Evolutionary conservation across 2,113 vertebrate species (phyloP), one percentile per base, ranked within the genome.

Genomic region (Spea bombifrons): DNA sequence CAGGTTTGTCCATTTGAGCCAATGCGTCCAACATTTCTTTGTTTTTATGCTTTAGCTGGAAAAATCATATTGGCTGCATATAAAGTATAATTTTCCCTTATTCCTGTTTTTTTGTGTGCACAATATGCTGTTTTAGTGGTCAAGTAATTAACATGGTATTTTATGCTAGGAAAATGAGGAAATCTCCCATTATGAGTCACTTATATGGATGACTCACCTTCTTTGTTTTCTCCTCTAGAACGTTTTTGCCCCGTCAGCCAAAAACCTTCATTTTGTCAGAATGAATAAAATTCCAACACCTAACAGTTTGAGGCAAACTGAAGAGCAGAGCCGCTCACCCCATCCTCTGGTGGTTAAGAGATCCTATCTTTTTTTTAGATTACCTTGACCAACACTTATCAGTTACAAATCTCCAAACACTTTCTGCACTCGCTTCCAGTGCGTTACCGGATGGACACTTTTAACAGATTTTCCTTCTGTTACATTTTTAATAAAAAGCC

Each of bases 401-500:
- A 73, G 48, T 6, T 30, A 17, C 50, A 79, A 30, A 79, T 73
- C 63, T 79, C 44, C 43, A 44, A 79, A 50, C 43, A 67, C 48
- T 66, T 73, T 67, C 66, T 79, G 61, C 59, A 66, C 15, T 66
- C 8, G 16, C 45, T 79, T 79, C 63, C 64, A 67, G 61, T 61
- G 68, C 75, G 16, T 73, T 79, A 16, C 70, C 71, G 77, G 77
- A 73, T 73, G 77, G 77, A 79, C 71, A 79, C 70, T 79, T 73
- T 59, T 79, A 72, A 73, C 76, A 73, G 69, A 73, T 79, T 79
- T 79, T 79, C 77, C 70, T 79, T 67, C 77, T 79, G 61, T 73
- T 79, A 57, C 77, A 72, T 72, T 79, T 79, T 79, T 79, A 79
- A 79, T 79, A 79, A 79, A 79, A 79, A 73, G 77, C 77, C 77